Evolutionary conservation across 2,888 invertebrate genomes (phyloP), one percentile per base, ranked within the genome.

Genomic region (Sinodicranocentrus sp.): DNA sequence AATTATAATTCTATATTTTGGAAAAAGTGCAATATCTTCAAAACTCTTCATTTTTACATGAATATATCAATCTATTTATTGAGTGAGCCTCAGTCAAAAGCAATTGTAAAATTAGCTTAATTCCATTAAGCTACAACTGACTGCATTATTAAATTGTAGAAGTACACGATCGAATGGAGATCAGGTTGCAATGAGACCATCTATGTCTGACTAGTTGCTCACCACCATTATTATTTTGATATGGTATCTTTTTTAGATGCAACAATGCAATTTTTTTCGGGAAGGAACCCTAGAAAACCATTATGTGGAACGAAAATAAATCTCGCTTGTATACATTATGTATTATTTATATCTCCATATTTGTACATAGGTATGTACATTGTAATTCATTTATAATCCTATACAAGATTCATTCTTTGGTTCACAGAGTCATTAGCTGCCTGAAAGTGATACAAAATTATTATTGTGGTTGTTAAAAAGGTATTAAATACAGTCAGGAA

Each of bases 281-380:
- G 73, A 80, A 54, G 57, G 78, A 65, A 84, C 77, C 72, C 72
- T 52, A 84, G 54, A 79, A 73, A 79, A 43, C 67, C 84, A 84
- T 54, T 70, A 75, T 39, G 73, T 79, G 79, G 84, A 84, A 84
- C 84, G 79, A 68, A 57, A 26, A 39, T 70, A 48, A 48, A 33
- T 33, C 33, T 33, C 5, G 33, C n/a, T 48, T 2, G 48, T n/a
- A n/a, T n/a, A n/a, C 15, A 6, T 57, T 10, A 25, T 33, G 26
- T n/a, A 26, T 25, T 19, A 25, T 63, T 23, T 57, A 19, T 10
- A n/a, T n/a, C n/a, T n/a, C n/a, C n/a, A 23, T 57, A 57, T 57
- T 57, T 21, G 21, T 57, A 21, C 57, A 57, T 25, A 25, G 15
- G 2, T 21, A 17, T 21, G 21, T 10, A 23, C 23, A 23, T 57